phyloP scores from a whole-genome alignment of 2,888 invertebrate genomes.

The Argynnis bischoffii region DNA sequence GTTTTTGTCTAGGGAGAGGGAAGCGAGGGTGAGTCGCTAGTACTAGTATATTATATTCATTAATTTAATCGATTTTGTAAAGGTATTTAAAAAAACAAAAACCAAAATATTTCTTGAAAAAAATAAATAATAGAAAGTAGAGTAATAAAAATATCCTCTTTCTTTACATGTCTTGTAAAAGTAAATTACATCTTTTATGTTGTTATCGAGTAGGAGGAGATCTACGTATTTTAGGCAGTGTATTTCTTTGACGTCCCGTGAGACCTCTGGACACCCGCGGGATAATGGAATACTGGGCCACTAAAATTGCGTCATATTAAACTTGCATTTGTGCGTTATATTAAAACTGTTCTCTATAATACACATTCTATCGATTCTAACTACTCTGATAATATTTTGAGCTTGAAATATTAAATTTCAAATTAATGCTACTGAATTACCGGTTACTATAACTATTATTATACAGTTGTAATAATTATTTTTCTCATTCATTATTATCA shows the following conservation, averaged over 20 bases:
- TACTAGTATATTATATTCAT: neutral
- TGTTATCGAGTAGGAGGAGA: constrained; percentile 53
- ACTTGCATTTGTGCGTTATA: constrained; percentile 36
- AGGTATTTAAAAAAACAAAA: neutral
- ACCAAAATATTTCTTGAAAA: neutral
- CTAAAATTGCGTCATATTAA: constrained; percentile 48
- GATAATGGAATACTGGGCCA: constrained; percentile 67
- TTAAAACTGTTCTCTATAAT: too few species aligned
- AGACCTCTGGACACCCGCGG: constrained; percentile 51
- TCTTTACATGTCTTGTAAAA: constrained; percentile 20
- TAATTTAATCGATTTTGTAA: neutral
- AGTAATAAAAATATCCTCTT: neutral
- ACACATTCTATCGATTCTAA: too few species aligned
- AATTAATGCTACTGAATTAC: neutral
- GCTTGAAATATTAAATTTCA: neutral
- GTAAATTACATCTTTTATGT: constrained; percentile 44
- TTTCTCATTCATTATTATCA: too few species aligned
- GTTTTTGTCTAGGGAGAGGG: too few species aligned
- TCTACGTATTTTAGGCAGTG: constrained; percentile 43
- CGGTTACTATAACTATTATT: too few species aligned
- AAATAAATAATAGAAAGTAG: neutral
- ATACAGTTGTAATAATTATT: too few species aligned
- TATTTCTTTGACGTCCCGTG: constrained; percentile 66
- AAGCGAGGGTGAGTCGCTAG: too few species aligned
- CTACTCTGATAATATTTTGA: too few species aligned